Evolutionary conservation across 2,888 invertebrate genomes (phyloP).

Genomic region (Caenorhabditis sp.): DNA sequence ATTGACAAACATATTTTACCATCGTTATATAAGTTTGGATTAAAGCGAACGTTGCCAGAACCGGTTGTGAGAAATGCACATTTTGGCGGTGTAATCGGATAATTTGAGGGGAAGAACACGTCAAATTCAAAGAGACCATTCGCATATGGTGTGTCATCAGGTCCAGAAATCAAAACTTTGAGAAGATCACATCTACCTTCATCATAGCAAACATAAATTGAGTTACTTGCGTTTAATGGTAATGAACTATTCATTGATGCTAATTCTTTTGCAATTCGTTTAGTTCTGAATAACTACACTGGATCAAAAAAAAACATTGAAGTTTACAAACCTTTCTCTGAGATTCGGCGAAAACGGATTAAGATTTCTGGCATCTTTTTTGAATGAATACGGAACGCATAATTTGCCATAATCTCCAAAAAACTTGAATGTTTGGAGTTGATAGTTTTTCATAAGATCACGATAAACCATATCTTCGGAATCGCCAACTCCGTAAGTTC

Average conservation of each 20-base stretch:
- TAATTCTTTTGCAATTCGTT: conserved; percentile 59
- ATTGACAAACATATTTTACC: conserved; percentile 73
- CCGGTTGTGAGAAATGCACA: conserved; percentile 77
- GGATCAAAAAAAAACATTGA: neutral
- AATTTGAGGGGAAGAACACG: conserved; percentile 71
- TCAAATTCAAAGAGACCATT: conserved; percentile 74
- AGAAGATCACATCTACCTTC: conserved; percentile 68
- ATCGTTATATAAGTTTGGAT: conserved; percentile 77
- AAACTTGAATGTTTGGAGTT: conserved; percentile 47
- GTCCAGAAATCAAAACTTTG: conserved; percentile 68
- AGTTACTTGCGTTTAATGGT: conserved; percentile 65
- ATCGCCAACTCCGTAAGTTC: neutral
- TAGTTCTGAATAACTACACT: conserved; percentile 37
- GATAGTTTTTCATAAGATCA: conserved; percentile 29
- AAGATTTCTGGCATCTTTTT: conserved; percentile 67
- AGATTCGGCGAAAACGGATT: conserved; percentile 68
- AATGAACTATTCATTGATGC: conserved; percentile 67
- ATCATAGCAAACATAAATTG: conserved; percentile 70
- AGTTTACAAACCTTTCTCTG: conserved; percentile 54
- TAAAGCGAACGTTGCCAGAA: conserved; percentile 76
- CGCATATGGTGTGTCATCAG: conserved; percentile 77
- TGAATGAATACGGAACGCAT: conserved; percentile 61
- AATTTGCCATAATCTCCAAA: conserved; percentile 64
- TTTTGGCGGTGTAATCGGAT: conserved; percentile 76
- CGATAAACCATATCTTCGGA: conserved; percentile 29